phyloP scores from a whole-genome alignment of 1,140 invertebrate genomes.

The Helicoverpa zea region DNA sequence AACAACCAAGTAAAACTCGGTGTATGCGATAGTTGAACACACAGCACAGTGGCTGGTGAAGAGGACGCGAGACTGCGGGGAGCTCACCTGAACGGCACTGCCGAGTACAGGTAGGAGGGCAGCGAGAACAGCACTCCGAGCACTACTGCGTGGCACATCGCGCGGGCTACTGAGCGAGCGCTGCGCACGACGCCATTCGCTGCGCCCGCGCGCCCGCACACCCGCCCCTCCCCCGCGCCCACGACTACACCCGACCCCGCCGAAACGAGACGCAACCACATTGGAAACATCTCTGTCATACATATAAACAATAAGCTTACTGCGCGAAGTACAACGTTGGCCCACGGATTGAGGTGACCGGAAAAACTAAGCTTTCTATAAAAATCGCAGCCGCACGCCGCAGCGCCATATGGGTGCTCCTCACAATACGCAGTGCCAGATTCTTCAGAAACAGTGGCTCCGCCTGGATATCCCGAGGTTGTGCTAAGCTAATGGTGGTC shows the following conservation, averaged over 20 bases:
- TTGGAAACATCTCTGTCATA: slow-evolving; percentile 26
- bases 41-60: too few relatives aligned
- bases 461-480: too few relatives aligned
- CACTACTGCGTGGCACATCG: slow-evolving; percentile 81
- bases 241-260: slow-evolving; percentile 3
- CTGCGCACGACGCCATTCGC: not conserved
- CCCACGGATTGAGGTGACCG: not conserved
- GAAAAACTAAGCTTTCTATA: not conserved
- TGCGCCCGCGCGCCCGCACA: not conserved
- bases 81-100: slow-evolving; percentile 82
- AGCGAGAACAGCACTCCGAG: slow-evolving; percentile 81
- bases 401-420: not conserved
- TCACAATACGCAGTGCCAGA: too few relatives aligned
- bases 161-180: slow-evolving; percentile 43
- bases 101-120: slow-evolving; percentile 80
- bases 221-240: slow-evolving; percentile 3
- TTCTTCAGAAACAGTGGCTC: too few relatives aligned
- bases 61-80: not conserved
- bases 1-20: too few relatives aligned
- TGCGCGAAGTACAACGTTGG: not conserved
- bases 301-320: slow-evolving; percentile 8
- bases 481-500: too few relatives aligned
- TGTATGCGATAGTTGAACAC: too few relatives aligned
- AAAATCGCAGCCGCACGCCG: not conserved
- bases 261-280: slow-evolving; percentile 18